Conservation (phyloP, 2,888 invertebrate genomes). For the Galeopsomyia nigrocyanea region DNA sequence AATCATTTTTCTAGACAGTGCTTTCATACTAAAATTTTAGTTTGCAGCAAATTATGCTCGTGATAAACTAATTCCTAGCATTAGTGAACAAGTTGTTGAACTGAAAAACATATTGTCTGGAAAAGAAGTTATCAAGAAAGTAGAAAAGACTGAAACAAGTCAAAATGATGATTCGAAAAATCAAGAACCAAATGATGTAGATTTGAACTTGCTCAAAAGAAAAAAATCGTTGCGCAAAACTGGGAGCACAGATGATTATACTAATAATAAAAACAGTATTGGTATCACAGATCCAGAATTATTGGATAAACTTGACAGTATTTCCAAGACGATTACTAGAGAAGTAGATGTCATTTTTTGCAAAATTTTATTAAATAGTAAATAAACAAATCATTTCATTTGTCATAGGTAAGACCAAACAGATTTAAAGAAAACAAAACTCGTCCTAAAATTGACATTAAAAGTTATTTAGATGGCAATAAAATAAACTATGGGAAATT, state of each 20-base stretch:
- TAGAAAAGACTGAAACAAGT: constrained; percentile 52
- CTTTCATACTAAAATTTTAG: constrained; percentile 54
- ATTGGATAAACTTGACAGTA: constrained; percentile 76
- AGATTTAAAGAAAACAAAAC: constrained; percentile 53
- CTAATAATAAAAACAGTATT: constrained; percentile 64
- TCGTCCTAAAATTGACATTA: constrained; percentile 59
- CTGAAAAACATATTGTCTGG: constrained; percentile 79
- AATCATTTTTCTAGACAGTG: constrained; percentile 22
- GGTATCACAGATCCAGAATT: constrained; percentile 80
- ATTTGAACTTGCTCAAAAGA: constrained; percentile 68
- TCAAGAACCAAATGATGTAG: constrained; percentile 60
- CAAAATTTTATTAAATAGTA: constrained; percentile 2
- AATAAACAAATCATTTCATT: constrained; percentile 22
- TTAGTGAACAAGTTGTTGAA: constrained; percentile 82
- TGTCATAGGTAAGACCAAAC: constrained; percentile 60
- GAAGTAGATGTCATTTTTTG: constrained; percentile 54
- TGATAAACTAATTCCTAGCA: constrained; percentile 86
- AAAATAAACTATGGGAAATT: constrained; percentile 86
- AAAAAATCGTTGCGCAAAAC: constrained; percentile 79
- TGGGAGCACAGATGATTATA: constrained; percentile 73
- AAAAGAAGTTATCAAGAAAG: constrained; percentile 63
- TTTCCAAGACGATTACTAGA: constrained; percentile 69
- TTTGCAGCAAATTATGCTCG: constrained; percentile 94
- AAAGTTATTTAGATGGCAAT: constrained; percentile 81
- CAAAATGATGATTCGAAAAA: constrained; percentile 70